Percentiles rank a stretch among this genome's conserved stretches.
These are phyloP conservation scores for Schizopygopsis pylzovi DNA, from an alignment of 2,797 vertebrate genomes.

Conservation along the genomic window DNA sequence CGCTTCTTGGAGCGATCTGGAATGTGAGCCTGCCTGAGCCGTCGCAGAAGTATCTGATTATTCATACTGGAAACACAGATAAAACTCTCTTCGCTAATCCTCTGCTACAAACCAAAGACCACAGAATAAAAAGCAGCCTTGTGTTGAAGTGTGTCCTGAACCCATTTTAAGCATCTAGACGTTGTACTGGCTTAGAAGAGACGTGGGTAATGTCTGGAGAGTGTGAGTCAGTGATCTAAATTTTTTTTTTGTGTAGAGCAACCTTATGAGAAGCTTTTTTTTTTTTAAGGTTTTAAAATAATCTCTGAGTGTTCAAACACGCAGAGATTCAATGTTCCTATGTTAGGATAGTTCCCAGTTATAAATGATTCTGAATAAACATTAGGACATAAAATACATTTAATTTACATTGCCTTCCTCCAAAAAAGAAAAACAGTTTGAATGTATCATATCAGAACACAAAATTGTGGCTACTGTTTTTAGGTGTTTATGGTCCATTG, in stretches of 20 bases:
- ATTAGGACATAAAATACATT: background rate
- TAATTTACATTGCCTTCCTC: background rate
- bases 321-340: background rate
- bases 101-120: background rate
- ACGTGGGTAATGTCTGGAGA: conserved; percentile 23
- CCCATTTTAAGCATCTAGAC: background rate
- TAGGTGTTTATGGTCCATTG: background rate
- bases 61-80: conserved; percentile 4
- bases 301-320: background rate
- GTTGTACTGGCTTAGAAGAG: background rate
- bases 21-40: conserved; percentile 66
- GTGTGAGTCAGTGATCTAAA: background rate
- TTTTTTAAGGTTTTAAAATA: background rate
- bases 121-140: background rate
- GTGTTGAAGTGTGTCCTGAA: background rate
- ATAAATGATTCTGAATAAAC: background rate
- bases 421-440: background rate
- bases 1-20: conserved; percentile 57
- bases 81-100: background rate
- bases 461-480: background rate
- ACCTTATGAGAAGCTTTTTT: background rate
- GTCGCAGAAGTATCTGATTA: conserved; percentile 28
- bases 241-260: background rate
- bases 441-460: too few species aligned
- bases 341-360: background rate